These are phyloP conservation scores for Microvelia longipes DNA, from an alignment of 1,140 invertebrate species.

Conservation along the genomic window DNA sequence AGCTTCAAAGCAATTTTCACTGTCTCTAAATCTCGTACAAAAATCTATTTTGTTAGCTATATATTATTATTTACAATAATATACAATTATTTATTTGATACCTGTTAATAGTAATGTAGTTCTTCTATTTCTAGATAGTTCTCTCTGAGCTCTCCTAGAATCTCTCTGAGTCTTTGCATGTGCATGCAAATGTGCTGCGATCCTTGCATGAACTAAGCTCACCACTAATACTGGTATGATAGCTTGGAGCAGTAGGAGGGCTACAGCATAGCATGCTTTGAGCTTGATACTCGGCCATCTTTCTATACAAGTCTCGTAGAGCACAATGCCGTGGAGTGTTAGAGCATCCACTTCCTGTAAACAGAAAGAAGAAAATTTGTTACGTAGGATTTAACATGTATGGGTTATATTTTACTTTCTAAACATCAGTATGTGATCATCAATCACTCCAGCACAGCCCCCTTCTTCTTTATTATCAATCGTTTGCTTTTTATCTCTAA, in stretches of 20 bases:
- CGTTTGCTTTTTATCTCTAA: too few relatives aligned
- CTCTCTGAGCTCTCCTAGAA: constrained; percentile 25
- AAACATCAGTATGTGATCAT: too few relatives aligned
- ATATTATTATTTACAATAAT: too few relatives aligned
- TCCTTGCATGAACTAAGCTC: constrained; percentile 35
- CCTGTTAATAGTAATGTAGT: constrained; percentile 35
- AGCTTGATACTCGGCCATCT: constrained; percentile 30
- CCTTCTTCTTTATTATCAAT: too few relatives aligned
- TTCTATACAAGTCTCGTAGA: constrained; percentile 33
- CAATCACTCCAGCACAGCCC: too few relatives aligned
- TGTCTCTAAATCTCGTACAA: too few relatives aligned
- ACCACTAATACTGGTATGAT: constrained; percentile 39
- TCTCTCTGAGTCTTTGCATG: constrained; percentile 25
- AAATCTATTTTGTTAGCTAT: too few relatives aligned
- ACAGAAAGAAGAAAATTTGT: constrained; percentile 18
- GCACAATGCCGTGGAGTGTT: constrained; percentile 24
- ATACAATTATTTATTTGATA: constrained; percentile 11
- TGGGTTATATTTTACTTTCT: too few relatives aligned
- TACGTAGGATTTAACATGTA: too few relatives aligned
- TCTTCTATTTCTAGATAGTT: constrained; percentile 34
- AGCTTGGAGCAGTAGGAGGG: constrained; percentile 37
- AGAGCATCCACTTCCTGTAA: constrained; percentile 31
- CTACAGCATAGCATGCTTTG: constrained; percentile 35
- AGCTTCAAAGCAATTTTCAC: too few relatives aligned
- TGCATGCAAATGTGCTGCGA: constrained; percentile 32